Evolutionary conservation across 1,140 invertebrate genomes (phyloP).

Genomic region (Grapholita molesta): DNA sequence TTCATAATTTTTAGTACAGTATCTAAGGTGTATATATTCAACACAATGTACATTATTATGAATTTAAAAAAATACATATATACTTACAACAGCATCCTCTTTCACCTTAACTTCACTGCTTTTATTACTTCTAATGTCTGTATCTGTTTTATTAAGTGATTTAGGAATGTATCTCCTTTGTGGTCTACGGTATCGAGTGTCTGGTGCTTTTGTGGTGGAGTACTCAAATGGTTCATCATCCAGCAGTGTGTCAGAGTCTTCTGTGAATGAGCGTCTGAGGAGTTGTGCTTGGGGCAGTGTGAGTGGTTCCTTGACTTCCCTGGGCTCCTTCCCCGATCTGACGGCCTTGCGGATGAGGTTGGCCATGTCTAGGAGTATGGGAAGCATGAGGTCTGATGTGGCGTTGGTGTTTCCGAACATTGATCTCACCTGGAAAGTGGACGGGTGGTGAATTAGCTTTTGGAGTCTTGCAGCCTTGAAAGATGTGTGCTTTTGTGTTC

Average conservation of each 20-base stretch:
- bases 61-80: too few relatives aligned
- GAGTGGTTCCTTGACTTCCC: constrained; percentile 45
- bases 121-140: constrained; percentile 26
- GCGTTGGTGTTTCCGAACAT: constrained; percentile 78
- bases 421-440: constrained; percentile 75
- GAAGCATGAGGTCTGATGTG: constrained; percentile 79
- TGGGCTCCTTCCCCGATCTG: constrained; percentile 49
- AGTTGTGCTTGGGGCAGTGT: constrained; percentile 56
- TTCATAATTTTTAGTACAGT: too few relatives aligned
- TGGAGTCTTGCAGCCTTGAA: too few relatives aligned
- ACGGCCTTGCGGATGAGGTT: constrained; percentile 78
- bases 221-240: constrained; percentile 30
- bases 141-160: constrained; percentile 8
- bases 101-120: constrained; percentile 34
- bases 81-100: constrained; percentile 21
- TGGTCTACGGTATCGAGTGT: constrained; percentile 20
- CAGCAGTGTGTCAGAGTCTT: constrained; percentile 37
- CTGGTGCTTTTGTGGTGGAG: constrained; percentile 13
- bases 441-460: constrained; percentile 19
- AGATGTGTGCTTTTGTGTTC: not conserved
- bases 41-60: too few relatives aligned
- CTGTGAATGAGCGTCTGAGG: constrained; percentile 59
- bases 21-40: too few relatives aligned
- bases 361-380: constrained; percentile 82
- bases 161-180: constrained; percentile 12